These are phyloP conservation scores for Gnatocerus cornutus DNA, from an alignment of 2,888 invertebrate species.

Conservation along the genomic window DNA sequence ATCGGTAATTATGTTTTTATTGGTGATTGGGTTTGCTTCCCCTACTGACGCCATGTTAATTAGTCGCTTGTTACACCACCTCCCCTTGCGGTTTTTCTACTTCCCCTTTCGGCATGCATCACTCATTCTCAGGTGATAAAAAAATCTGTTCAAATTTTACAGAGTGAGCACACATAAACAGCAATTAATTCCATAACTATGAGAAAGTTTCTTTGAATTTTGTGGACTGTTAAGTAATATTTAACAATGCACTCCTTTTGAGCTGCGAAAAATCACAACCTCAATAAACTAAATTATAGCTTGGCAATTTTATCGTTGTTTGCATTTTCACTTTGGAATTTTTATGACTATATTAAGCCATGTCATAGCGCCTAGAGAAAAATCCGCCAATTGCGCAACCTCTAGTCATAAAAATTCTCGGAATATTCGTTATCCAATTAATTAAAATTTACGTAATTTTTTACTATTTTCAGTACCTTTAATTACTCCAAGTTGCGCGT, in stretches of 20 bases:
- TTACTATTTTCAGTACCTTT: background rate
- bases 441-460: conserved; percentile 1
- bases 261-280: background rate
- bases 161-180: conserved; percentile 3
- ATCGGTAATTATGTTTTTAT: background rate
- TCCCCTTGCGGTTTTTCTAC: too few species aligned
- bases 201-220: conserved; percentile 4
- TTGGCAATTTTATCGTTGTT: too few species aligned
- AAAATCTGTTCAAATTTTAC: background rate
- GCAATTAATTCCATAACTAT: conserved; percentile 5
- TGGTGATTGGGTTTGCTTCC: too few species aligned
- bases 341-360: too few species aligned
- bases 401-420: background rate
- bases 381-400: background rate
- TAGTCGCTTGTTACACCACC: too few species aligned
- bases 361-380: background rate
- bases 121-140: too few species aligned
- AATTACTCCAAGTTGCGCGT: background rate
- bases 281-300: too few species aligned
- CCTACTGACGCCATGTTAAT: too few species aligned
- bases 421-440: background rate
- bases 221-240: background rate
- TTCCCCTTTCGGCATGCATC: too few species aligned
- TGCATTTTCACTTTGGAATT: too few species aligned
- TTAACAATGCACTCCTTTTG: background rate